These are phyloP conservation scores for Mesorhabditis spiculigera DNA, from an alignment of 2,888 invertebrate genomes.

Conservation along the genomic window DNA sequence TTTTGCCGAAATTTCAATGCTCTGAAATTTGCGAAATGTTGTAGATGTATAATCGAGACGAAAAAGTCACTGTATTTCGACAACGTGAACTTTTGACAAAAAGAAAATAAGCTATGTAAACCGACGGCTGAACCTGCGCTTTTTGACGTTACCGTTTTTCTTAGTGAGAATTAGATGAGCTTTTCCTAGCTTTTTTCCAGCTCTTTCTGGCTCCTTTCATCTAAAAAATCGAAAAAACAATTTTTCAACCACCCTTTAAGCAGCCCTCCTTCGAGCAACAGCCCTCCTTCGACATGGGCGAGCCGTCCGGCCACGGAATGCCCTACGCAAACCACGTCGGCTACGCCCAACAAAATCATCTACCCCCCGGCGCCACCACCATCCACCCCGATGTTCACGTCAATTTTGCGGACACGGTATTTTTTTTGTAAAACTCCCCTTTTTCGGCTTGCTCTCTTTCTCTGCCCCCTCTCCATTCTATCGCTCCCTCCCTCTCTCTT, in stretches of 20 bases:
- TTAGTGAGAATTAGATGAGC: too few species aligned
- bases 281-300: conserved; percentile 6
- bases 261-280: conserved; percentile 3
- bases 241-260: neutral
- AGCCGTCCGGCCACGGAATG: conserved; percentile 12
- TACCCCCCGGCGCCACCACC: neutral
- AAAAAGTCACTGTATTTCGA: too few species aligned
- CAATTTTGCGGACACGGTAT: neutral
- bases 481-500: conserved; percentile 3
- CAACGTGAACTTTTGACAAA: too few species aligned
- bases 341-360: conserved; percentile 13
- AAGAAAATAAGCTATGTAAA: too few species aligned
- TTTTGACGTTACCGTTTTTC: too few species aligned
- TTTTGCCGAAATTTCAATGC: too few species aligned
- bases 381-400: neutral
- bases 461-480: neutral
- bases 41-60: too few species aligned
- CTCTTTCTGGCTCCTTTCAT: too few species aligned
- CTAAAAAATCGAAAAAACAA: too few species aligned
- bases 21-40: too few species aligned
- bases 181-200: too few species aligned
- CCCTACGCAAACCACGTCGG: conserved; percentile 32
- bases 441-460: neutral
- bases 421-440: neutral
- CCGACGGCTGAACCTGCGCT: too few species aligned